Evolutionary conservation across 2,888 invertebrate genomes (phyloP), one percentile per base, ranked within the genome.

Genomic region (Leucoptera coffeella): DNA sequence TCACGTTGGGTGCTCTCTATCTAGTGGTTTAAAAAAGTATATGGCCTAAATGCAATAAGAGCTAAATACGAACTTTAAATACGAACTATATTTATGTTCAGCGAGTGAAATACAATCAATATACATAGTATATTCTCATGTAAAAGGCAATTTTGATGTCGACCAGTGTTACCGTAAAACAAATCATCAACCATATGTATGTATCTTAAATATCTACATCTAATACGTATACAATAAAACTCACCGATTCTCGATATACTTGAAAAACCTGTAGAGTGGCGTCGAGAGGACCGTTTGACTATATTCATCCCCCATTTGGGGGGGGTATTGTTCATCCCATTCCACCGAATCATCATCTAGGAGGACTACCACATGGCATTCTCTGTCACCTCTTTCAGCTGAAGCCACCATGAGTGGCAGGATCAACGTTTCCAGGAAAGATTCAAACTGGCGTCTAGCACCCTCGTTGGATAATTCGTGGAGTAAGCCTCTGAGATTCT

Each of bases 381-480:
- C 99, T 5, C 96, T 74, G 58, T 99, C 99, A 1, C 99, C 99
- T 29, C 92, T 77, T 65, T 94, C 81, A 0, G 90, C 91, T 0
- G 86, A 87, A 36, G 84, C 85, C 17, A 99, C 97, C 95, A 99
- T 95, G 29, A 94, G 74, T 0, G 99, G 99, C 28, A 99, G 71
- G 38, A 99, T 92, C 10, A 95, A 74, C 33, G 92, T 85, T 51
- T 99, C 97, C 3, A 99, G 78, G 55, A 96, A 99, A 9, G 84
- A 80, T 55, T 94, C 93, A 60, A 99, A 99, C 55, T 97, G 96
- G 35, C 88, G 82, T 3, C 95, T 80, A 1, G 99, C 99, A n/a
- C 99, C 99, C 57, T 99, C 99, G 64, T 99, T 99, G 22, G 95
- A 95, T 26, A 99, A 69, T 62, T 99, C 99, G 61, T 99, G 99